Evolutionary conservation across 2,888 invertebrate genomes (phyloP), one percentile per base, ranked within the genome.

Genomic region (Nomada goodeniana): DNA sequence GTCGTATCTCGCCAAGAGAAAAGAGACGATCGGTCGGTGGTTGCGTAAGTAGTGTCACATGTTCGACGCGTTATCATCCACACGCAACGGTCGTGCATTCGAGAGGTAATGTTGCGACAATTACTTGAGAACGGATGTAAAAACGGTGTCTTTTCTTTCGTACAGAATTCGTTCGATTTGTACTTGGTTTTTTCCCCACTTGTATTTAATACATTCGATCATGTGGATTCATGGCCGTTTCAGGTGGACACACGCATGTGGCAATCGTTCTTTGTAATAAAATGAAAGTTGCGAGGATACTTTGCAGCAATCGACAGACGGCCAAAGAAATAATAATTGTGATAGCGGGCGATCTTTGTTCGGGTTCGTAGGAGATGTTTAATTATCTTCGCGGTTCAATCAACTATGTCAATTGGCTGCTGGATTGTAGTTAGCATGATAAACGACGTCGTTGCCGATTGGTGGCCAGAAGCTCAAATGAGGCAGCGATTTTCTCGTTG

Each of bases 21-120:
- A 82, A 86, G 75, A 84, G 82, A 68, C 63, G 74, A 79, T 67
- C 72, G 70, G 65, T 53, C 36, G 61, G 42, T 50, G 79, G 82
- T 86, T 86, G 76, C 76, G 72, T 86, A 86, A 86, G 74, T 47
- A 64, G 47, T 64, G 79, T 86, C 85, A 84, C 76, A 80, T 75
- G 80, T 61, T 61, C 70, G 60, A 5, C 52, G 69, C 42, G 65
- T 86, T 86, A 86, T 85, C 80, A 53, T 50, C 18, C 44, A 47
- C 29, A 53, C 76, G 64, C 64, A 59, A 72, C 42, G 23, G 23
- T 23, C 71, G 23, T 26, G 59, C 36, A 60, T 70, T 23, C 26
- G 59, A 57, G 20, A 69, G 83, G 80, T 81, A 85, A 77, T 64
- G 55, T 20, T 20, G 20, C 36, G 60, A 78, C 63, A 47, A 78